A percentile compares a stretch with the other conserved stretches of the same genome.
phyloP scores from a whole-genome alignment of 1,140 invertebrate species.

The Solen grandis region DNA sequence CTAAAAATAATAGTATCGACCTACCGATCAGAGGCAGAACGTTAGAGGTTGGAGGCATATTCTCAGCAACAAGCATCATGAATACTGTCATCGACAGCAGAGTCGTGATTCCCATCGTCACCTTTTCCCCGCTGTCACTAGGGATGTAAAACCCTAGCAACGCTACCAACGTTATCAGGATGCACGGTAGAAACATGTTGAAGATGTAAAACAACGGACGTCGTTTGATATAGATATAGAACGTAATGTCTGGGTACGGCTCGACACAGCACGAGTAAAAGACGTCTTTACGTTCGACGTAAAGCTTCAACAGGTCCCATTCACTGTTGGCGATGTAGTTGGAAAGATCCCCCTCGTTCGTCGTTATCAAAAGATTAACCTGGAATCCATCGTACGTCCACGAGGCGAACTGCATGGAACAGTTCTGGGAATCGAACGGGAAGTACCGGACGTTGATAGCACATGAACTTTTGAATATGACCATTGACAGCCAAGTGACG shows the following conservation, averaged over 20 bases:
- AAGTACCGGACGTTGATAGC: conserved; percentile 82
- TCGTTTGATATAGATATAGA: conserved; percentile 84
- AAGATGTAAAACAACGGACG: conserved; percentile 95
- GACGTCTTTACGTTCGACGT: conserved; percentile 84
- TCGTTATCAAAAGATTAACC: conserved; percentile 71
- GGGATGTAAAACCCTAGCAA: conserved; percentile 93
- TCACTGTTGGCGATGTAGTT: conserved; percentile 82
- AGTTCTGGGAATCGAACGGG: conserved; percentile 82
- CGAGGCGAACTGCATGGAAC: conserved; percentile 89
- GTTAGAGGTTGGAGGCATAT: conserved; percentile 79
- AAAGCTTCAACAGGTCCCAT: conserved; percentile 79
- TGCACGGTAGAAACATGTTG: conserved; percentile 89
- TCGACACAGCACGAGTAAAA: conserved; percentile 86
- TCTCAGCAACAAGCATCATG: conserved; percentile 79
- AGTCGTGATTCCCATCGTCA: conserved; percentile 80
- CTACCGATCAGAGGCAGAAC: conserved; percentile 78
- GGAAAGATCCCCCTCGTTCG: conserved; percentile 77
- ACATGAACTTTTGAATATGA: conserved; percentile 82
- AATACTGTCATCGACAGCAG: conserved; percentile 80
- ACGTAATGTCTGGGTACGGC: conserved; percentile 78
- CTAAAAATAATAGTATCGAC: no score
- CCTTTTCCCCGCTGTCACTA: conserved; percentile 86
- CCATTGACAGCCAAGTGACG: conserved; percentile 82
- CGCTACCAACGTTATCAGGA: conserved; percentile 92
- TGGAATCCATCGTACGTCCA: conserved; percentile 95